Conservation (phyloP, 2,797 vertebrate species). For the Spheniscus humboldti region DNA sequence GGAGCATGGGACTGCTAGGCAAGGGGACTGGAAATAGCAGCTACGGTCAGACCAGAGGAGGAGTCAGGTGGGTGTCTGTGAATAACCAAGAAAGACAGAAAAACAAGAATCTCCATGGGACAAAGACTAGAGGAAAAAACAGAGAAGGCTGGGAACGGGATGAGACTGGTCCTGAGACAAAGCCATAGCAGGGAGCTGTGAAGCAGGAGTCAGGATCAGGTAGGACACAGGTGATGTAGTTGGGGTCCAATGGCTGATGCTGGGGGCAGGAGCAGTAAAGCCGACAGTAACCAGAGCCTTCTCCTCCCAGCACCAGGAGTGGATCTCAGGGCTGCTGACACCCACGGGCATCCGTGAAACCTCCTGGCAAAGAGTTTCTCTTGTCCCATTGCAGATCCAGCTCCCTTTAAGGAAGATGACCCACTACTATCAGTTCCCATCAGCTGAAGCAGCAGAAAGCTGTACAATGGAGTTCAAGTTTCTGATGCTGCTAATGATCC, state of each 20-base stretch:
- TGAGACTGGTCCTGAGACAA: background rate
- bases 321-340: background rate
- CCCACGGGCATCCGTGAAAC: background rate
- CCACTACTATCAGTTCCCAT: background rate
- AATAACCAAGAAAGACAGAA: background rate
- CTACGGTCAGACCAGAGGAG: background rate
- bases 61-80: background rate
- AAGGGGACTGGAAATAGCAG: background rate
- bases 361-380: background rate
- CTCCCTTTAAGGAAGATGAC: background rate
- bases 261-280: background rate
- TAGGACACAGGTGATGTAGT: background rate
- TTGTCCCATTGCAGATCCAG: background rate
- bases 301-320: background rate
- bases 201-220: background rate
- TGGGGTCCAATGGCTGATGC: background rate
- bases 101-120: background rate
- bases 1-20: background rate
- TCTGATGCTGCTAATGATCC: background rate
- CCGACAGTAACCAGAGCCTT: background rate
- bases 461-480: background rate
- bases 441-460: background rate
- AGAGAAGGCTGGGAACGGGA: background rate
- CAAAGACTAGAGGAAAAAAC: background rate
- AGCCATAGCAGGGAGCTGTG: background rate